These are phyloP conservation scores for Acrocyrtus sp. DNA, from an alignment of 2,888 invertebrate genomes.

Conservation along the genomic window DNA sequence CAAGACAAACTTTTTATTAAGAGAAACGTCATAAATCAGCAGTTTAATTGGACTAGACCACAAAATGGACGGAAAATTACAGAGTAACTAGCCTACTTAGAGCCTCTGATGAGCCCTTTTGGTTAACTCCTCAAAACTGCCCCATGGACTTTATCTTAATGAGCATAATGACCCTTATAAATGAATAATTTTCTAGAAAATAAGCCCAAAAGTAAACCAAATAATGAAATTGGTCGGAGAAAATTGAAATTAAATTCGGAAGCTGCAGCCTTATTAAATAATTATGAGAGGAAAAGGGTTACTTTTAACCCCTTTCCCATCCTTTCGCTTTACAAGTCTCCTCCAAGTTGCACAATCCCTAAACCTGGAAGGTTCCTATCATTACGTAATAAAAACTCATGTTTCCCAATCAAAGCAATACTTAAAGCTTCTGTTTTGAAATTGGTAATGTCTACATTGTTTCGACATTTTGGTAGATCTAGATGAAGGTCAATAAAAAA, in stretches of 20 bases:
- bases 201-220: neutral
- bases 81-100: constrained; percentile 31
- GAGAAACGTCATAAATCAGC: constrained; percentile 40
- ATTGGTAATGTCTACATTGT: constrained; percentile 24
- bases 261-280: constrained; percentile 44
- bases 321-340: constrained; percentile 7
- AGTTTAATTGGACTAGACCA: constrained; percentile 38
- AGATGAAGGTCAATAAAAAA: too few species aligned
- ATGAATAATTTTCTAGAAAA: too few species aligned
- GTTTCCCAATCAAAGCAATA: constrained; percentile 27
- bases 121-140: too few species aligned
- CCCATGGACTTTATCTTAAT: too few species aligned
- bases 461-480: too few species aligned
- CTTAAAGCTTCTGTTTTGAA: neutral
- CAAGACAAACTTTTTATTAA: constrained; percentile 23
- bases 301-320: neutral
- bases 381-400: constrained; percentile 28
- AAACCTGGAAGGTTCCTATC: neutral
- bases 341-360: neutral
- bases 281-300: constrained; percentile 24
- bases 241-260: constrained; percentile 46
- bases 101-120: constrained; percentile 30
- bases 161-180: too few species aligned
- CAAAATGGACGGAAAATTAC: constrained; percentile 37
- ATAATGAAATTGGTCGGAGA: constrained; percentile 16